These are phyloP conservation scores for Xylota sylvarum DNA, from an alignment of 2,888 invertebrate species.

Conservation along the genomic window DNA sequence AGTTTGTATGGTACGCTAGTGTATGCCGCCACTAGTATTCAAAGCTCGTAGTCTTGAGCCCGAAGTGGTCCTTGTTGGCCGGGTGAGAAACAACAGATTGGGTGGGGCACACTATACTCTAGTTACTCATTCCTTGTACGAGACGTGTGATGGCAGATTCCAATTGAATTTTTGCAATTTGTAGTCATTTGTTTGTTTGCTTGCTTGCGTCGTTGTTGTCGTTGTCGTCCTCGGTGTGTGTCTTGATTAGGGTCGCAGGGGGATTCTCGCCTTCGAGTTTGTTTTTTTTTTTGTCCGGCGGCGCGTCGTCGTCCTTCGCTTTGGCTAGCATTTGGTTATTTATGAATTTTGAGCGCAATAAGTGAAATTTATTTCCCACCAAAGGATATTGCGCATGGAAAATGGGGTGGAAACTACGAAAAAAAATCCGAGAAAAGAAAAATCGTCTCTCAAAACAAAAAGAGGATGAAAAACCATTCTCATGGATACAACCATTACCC, in stretches of 20 bases:
- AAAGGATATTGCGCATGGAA: constrained; percentile 49
- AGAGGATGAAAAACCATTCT: neutral
- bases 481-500: constrained; percentile 11
- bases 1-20: constrained; percentile 11
- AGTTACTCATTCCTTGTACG: constrained; percentile 13
- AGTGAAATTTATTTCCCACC: constrained; percentile 67
- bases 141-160: constrained; percentile 58
- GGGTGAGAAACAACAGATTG: constrained; percentile 50
- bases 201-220: constrained; percentile 16
- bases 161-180: constrained; percentile 74
- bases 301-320: neutral
- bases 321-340: constrained; percentile 33
- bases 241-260: constrained; percentile 58
- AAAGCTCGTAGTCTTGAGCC: constrained; percentile 44
- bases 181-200: constrained; percentile 68
- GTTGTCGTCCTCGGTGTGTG: constrained; percentile 39
- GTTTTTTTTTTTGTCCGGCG: neutral
- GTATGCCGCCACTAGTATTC: constrained; percentile 48
- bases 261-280: constrained; percentile 15
- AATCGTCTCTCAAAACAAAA: neutral
- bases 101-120: neutral
- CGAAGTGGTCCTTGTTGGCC: constrained; percentile 29
- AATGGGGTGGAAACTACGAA: constrained; percentile 42
- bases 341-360: constrained; percentile 68
- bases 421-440: constrained; percentile 7